Evolutionary conservation across 2,113 vertebrate species (phyloP), one percentile per base, ranked within the genome.

Genomic region (Puffinus mauretanicus): DNA sequence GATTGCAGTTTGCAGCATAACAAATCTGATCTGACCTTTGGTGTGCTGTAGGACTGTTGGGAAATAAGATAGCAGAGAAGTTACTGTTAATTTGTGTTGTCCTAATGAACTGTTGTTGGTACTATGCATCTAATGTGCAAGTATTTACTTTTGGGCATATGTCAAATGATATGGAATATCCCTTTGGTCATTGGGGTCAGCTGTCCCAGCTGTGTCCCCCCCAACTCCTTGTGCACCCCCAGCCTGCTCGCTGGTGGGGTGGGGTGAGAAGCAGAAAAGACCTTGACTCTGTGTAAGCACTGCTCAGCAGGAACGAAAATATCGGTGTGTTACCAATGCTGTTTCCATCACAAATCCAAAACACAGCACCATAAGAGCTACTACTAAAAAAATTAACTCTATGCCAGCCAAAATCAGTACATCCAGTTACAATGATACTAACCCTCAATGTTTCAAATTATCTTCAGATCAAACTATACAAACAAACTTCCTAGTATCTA

Each of bases 231-330:
- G 11, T 9, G 38, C 29, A 25, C 22, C 5, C 26, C 49, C 13
- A 72, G 26, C 10, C 26, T 44, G 2, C 26, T 73, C 0, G 2
- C 42, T 76, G n/a, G 12, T 3, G 2, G 17, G 5, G 15, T 49
- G 24, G 24, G 6, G 22, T 58, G n/a, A 40, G 26, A 14, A 76
- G 29, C 29, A 55, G 29, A 66, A 58, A 40, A n/a, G 15, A 5
- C 40, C 13, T 24, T 32, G 40, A 11, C 2, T 4, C 30, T 71
- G 55, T 83, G 21, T 57, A n/a, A 51, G 30, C 19, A 24, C 36
- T n/a, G 46, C 18, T 61, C 9, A 51, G 19, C 30, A 61, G 9
- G 7, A 29, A 3, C 0, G 0, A 51, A 60, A 61, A 9, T 29
- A 29, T 42, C 6, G 1, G 3, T 27, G 27, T 11, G 22, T 49